A percentile compares a stretch with the other conserved stretches of the same genome.
Evolutionary conservation across 1,140 invertebrate species (phyloP).

Genomic region (Drosophila melanica): DNA sequence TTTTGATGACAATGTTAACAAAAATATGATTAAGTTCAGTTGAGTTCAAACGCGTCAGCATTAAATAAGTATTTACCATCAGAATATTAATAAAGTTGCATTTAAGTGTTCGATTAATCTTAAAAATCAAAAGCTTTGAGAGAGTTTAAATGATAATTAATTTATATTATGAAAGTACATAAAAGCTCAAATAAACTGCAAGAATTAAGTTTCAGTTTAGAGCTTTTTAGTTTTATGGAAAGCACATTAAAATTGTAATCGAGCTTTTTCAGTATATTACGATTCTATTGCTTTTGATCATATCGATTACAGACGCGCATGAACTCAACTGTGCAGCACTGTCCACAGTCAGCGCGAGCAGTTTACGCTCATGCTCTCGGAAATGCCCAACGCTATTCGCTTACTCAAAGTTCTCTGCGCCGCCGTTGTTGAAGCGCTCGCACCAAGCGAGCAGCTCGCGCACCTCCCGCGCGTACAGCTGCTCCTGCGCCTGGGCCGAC

Average conservation of each 20-base stretch:
- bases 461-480: constrained; percentile 74
- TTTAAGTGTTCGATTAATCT: too few species aligned
- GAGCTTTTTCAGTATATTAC: too few species aligned
- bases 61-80: background rate
- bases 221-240: too few species aligned
- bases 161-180: too few species aligned
- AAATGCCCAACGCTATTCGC: background rate
- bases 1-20: too few species aligned
- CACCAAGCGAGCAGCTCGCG: constrained; percentile 77
- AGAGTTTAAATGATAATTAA: too few species aligned
- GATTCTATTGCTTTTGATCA: background rate
- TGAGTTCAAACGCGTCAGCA: constrained; percentile 4
- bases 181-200: too few species aligned
- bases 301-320: background rate
- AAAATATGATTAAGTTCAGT: too few species aligned
- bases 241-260: too few species aligned
- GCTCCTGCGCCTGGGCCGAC: constrained; percentile 54
- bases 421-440: constrained; percentile 79
- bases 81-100: too few species aligned
- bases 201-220: too few species aligned
- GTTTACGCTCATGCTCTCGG: background rate
- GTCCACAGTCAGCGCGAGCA: background rate
- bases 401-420: constrained; percentile 74
- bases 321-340: constrained; percentile 11
- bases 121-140: too few species aligned